These are phyloP conservation scores for Cheilosia urbana DNA, from an alignment of 2,888 invertebrate species.

Conservation along the genomic window DNA sequence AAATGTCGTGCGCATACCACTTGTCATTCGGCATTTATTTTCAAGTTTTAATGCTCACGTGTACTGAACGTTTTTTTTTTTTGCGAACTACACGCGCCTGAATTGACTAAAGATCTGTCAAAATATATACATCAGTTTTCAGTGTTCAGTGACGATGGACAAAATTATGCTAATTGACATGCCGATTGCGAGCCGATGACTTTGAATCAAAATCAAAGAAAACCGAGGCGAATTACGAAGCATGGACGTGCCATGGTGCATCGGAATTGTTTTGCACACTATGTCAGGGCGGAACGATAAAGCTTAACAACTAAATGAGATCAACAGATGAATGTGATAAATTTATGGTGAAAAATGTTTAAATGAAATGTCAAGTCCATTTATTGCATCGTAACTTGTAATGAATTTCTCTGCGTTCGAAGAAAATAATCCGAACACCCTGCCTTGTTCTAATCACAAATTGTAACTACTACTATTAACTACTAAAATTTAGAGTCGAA, in stretches of 20 bases:
- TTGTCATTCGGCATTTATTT: too few relatives aligned
- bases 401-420: too few relatives aligned
- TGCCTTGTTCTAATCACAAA: too few relatives aligned
- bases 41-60: background rate
- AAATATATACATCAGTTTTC: background rate
- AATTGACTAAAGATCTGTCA: background rate
- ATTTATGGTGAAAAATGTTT: too few relatives aligned
- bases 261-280: background rate
- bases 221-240: background rate
- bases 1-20: background rate
- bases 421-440: too few relatives aligned
- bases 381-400: too few relatives aligned
- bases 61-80: background rate
- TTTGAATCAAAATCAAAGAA: background rate
- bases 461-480: too few relatives aligned
- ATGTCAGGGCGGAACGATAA: too few relatives aligned
- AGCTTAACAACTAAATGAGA: too few relatives aligned
- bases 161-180: constrained; percentile 1
- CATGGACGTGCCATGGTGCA: constrained; percentile 1
- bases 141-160: background rate
- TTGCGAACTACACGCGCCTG: background rate
- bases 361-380: too few relatives aligned
- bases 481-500: too few relatives aligned
- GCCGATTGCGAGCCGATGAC: background rate
- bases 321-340: too few relatives aligned